Base-by-base conservation (phyloP, 2,888 invertebrate genomes). In the Stenichneumon culpator region DNA sequence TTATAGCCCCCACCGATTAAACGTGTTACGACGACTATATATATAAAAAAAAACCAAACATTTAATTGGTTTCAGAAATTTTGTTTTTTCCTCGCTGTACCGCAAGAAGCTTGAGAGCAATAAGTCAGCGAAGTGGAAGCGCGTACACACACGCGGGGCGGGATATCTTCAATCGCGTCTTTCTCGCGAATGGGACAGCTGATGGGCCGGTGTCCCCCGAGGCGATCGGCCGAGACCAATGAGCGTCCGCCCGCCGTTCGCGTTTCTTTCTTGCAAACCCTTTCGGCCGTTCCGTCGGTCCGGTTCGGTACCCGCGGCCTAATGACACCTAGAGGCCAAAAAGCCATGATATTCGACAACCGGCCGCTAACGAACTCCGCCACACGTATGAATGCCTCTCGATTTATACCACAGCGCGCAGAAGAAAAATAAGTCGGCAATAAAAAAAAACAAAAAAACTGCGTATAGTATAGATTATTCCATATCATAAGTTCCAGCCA, bases 261-360 rank as follows among this genome's bases (percentile, higher is more conserved):
- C 78, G 72, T 82, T 73, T 52, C 70, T 57, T 82, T 57, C 72
- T 72, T 11, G 69, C 32, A 68, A 47, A 75, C 32, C 28, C 54
- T 60, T 67, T 57, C 57, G 47, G 67, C 57, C 57, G 25, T 57
- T 44, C 57, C 80, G 79, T 87, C 89, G 87, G 88, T 88, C 88
- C 88, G 88, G 57, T 25, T 88, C 87, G 89, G 89, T 92, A 89
- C 92, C 57, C 22, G 90, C 90, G 89, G 90, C 90, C 92, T 93
- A 93, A 93, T 93, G 93, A 93, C 93, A 93, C 92, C 93, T 93
- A 92, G 91, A 91, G 93, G 92, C 92, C 91, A 92, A 92, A 92
- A 90, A 90, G 92, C 91, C 92, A 93, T 93, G 93, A 93, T 93
- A 93, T 92, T 92, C 91, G 91, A 90, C 90, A 91, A 89, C 86